These are phyloP conservation scores for Microtus richardsoni DNA, from an alignment of 2,113 vertebrate genomes.

Conservation along the genomic window DNA sequence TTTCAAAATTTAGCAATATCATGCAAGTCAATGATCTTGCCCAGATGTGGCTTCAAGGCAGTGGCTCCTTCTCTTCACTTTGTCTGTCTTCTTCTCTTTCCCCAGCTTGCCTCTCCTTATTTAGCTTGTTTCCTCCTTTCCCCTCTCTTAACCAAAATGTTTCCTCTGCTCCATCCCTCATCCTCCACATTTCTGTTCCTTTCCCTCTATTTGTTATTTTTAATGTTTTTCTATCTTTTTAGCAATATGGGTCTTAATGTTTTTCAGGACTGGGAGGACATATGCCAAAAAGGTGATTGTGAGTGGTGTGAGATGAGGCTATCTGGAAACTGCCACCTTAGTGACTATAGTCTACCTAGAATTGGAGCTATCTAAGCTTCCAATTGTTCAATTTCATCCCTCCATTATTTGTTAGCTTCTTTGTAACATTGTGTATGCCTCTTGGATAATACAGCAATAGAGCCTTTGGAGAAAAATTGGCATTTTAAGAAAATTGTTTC, in stretches of 20 bases:
- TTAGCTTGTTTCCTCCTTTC: neutral
- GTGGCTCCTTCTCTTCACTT: neutral
- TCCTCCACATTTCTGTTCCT: neutral
- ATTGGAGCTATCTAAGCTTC: no score
- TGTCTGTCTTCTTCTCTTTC: neutral
- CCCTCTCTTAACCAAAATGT: neutral
- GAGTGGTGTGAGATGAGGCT: neutral
- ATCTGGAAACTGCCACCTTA: neutral
- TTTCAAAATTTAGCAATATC: neutral
- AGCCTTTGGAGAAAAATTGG: neutral
- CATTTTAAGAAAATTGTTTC: neutral
- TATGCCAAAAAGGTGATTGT: neutral
- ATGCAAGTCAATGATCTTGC: neutral
- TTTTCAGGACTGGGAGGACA: neutral
- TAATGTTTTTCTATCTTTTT: neutral
- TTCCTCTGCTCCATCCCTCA: neutral
- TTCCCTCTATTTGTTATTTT: neutral
- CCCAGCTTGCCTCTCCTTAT: neutral
- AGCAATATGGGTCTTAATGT: neutral
- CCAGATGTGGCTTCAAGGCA: neutral
- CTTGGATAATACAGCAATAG: neutral
- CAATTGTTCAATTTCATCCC: neutral
- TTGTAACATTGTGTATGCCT: neutral
- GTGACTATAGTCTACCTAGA: neutral
- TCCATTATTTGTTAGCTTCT: neutral